Base-by-base conservation (phyloP, 2,888 invertebrate species). In the Orchesella flavescens region DNA sequence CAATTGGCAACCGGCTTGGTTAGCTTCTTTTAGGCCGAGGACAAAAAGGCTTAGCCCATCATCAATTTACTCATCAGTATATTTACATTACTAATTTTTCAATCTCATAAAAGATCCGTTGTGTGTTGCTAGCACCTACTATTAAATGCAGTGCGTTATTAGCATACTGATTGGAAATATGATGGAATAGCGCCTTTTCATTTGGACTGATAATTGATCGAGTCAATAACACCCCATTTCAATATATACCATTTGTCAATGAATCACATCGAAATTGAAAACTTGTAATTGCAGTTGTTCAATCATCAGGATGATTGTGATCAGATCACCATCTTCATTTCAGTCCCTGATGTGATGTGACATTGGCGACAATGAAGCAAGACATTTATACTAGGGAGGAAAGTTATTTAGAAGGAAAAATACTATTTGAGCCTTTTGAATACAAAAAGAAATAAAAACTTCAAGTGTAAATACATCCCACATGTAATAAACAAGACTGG, bases 211-310 rank as follows among this genome's bases (percentile, higher is more conserved):
- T 21, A 83, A 83, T 73, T 78, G 53, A 55, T 68, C 65, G 68
- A 61, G 78, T 78, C 77, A 77, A 76, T 76, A 83, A n/a, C 13
- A 63, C 59, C n/a, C n/a, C n/a, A n/a, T n/a, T n/a, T n/a, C n/a
- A n/a, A n/a, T 34, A 34, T 34, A 34, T 34, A 34, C 34, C 2
- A 34, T 7, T 34, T 7, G 34, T 34, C 34, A 34, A 34, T 34
- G 34, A 34, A 34, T 34, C 34, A 34, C 7, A 7, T 7, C 7
- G 7, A 34, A 7, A 34, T 34, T 34, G 34, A 19, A 59, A 59
- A 59, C 2, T 3, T 59, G 19, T 9, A 4, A 19, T 59, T 9
- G 13, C 24, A 23, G 10, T 61, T 61, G 61, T 24, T 61, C 24
- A 23, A 61, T 61, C 61, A 61, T 61, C 53, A 53, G 7, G 46